Evolutionary conservation across 2,888 invertebrate genomes (phyloP), one percentile per base, ranked within the genome.

Genomic region (Eupithecia pulchellata): DNA sequence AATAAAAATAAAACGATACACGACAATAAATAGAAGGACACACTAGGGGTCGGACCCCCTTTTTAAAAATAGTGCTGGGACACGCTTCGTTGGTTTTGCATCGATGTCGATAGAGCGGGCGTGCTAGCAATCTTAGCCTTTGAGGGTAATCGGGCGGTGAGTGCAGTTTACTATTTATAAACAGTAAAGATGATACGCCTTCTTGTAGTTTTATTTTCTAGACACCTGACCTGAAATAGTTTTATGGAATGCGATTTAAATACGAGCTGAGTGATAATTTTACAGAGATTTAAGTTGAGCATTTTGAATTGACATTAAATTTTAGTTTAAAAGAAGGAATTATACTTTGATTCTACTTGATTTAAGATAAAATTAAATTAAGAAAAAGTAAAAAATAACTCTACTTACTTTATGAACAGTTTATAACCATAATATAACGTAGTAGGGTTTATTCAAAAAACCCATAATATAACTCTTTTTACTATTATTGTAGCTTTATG

Each of bases 1-100:
- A 89, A 84, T 91, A 92, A 91, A 91, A 92, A 91, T 91, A 91
- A 89, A 90, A 83, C 87, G 87, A 84, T 84, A 86, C 83, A 84
- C 83, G 82, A 86, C 87, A 88, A 91, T 91, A 90, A 91, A 91
- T 89, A 89, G 88, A 78, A 78, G 76, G 82, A 79, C 80, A 82
- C 86, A 83, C 81, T 81, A 30, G 57, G 85, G 86, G 81, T 77
- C 75, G 81, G 80, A 84, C 87, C 90, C 60, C 89, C 81, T 80
- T 77, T 78, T 77, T 77, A 68, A 66, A 75, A 75, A 75, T 89
- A 91, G 90, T 75, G 90, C 81, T 80, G 91, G 73, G 82, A 80
- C 69, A 66, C 57, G 62, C 60, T 61, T 64, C 64, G 34, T 13
- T 62, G 69, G 66, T 68, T 39, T 1, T 52, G 39, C 29, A 32